Base-by-base conservation (phyloP, 2,797 vertebrate species). In the Arnoldichthys spilopterus region DNA sequence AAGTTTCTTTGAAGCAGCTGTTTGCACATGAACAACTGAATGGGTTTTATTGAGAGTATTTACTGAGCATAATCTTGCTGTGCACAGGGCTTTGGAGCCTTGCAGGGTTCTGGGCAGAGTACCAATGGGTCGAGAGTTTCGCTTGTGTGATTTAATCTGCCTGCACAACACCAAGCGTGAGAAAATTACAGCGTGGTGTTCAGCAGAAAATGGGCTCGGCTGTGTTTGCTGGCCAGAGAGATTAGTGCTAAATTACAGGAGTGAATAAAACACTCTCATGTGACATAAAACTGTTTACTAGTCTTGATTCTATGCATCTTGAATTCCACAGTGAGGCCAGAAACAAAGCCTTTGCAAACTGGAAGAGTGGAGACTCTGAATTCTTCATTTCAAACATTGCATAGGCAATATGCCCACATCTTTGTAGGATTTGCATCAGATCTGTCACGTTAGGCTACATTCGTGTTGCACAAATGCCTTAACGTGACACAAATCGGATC, bases 141-240 rank as follows among this genome's bases (percentile, higher is more conserved):
- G 12, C 32, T 56, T 32, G 15, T 71, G 69, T 71, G 69, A 40
- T 71, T 82, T 77, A 78, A 77, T 77, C 63, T 58, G 72, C 80
- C 43, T 62, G 54, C 66, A 77, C 30, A 62, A 71, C 61, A 81
- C 53, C n/a, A 74, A 74, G 18, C 8, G 22, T 45, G 30, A 77
- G 34, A 74, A 77, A 78, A 77, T 82, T 74, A 63, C 70, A 78
- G 75, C 67, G 59, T 26, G 58, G 54, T 66, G 24, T 22, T 77
- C 43, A 6, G 12, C 53, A 32, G 61, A 67, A 77, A 82, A 82
- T 63, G 37, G 73, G 47, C 58, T 47, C 37, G 47, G 63, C 74
- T 62, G 75, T 40, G n/a, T 73, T 22, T 15, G 30, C 74, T 47
- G 49, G 64, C 28, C 49, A 62, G 67, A 69, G 47, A 73, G 75